These are phyloP conservation scores for Semaprochilodus insignis DNA, from an alignment of 2,797 vertebrate genomes.

Conservation along the genomic window DNA sequence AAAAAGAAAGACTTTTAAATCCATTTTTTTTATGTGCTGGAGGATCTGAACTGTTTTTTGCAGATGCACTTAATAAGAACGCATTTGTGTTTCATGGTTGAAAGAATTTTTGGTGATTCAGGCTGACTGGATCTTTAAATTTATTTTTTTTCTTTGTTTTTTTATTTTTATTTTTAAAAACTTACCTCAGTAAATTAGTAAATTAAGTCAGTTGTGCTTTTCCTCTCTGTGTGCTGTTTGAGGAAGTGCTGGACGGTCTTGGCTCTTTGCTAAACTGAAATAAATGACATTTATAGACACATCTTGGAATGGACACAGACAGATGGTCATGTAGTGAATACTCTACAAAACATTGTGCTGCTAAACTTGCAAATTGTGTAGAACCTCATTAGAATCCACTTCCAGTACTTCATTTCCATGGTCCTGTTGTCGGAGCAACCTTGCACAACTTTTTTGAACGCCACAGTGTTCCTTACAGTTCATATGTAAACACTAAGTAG, in stretches of 20 bases:
- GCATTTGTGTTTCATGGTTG: not conserved
- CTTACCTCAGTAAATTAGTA: constrained; percentile 7
- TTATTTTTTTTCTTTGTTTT: not conserved
- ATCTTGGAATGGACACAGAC: not conserved
- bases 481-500: not conserved
- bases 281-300: not conserved
- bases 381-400: not conserved
- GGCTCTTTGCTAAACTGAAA: not conserved
- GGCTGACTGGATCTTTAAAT: not conserved
- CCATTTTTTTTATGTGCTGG: constrained; percentile 16
- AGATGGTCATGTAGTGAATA: not conserved
- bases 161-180: too few species aligned
- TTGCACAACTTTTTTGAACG: not conserved
- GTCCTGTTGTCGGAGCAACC: not conserved
- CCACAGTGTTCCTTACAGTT: not conserved
- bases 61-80: not conserved
- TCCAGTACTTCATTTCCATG: not conserved
- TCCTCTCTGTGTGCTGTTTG: constrained; percentile 16
- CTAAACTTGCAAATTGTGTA: not conserved
- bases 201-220: not conserved
- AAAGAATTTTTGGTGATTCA: not conserved
- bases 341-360: not conserved
- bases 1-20: constrained; percentile 65
- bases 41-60: constrained; percentile 8
- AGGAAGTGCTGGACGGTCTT: not conserved